Base-by-base conservation (phyloP, 1,140 invertebrate genomes). In the Meteorus sp. region DNA sequence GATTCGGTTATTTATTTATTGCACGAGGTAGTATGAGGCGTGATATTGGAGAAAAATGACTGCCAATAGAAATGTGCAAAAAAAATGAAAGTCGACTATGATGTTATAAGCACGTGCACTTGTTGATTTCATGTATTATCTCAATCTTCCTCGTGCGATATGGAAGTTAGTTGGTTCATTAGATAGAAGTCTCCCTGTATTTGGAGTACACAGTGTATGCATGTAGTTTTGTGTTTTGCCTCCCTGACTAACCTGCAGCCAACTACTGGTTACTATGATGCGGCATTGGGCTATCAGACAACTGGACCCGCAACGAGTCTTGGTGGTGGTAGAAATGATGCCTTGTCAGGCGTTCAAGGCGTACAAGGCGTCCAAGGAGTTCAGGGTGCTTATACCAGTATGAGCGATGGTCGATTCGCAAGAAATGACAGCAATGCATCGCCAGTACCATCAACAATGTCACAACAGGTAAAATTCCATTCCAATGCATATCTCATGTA, bases 361-460 rank as follows among this genome's bases (percentile, higher is more conserved):
- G 77, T 79, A 41, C 77, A 79, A 61, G 75, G 76, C 56, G 78
- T 80, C 22, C 78, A 79, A 63, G 64, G 72, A 9, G 78, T 79
- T 50, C 78, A 80, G 51, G 76, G 76, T 63, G 87, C 89, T 57
- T 92, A 92, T 81, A 88, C 88, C 67, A 87, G 85, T 81, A 82
- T 83, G 79, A 83, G 82, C 60, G 89, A 90, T 73, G 88, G 83
- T 55, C 86, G 91, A 74, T 89, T 91, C 74, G 82, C 88, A 43
- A 82, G 91, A 68, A 88, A 88, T 56, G 92, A 93, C 74, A 90
- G 89, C 76, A 92, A 92, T 79, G 89, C 90, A 54, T 89, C 88
- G 60, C 90, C 91, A 37, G 90, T 92, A 61, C 86, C 87, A 56
- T 87, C 88, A 53, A 88, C 87, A 62, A 82, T 88, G 77, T 86